Percentiles rank a stretch among this genome's conserved stretches.
These are phyloP conservation scores for Orbicella faveolata DNA, from an alignment of 64 coral and sea anemone genomes.

Conservation along the genomic window DNA sequence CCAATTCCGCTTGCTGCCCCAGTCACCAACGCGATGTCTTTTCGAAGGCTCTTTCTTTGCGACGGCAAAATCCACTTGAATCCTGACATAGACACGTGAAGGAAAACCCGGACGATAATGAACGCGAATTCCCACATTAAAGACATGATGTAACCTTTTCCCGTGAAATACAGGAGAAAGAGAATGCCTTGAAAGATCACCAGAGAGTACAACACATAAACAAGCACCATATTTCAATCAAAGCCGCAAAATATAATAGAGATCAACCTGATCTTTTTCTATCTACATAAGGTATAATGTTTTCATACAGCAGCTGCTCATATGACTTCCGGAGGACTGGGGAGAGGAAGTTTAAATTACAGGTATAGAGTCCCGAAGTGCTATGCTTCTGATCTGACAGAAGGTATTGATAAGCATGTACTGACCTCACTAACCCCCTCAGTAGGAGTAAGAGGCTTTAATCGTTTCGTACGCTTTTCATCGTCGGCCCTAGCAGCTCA, in stretches of 20 bases:
- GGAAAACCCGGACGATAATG: conserved; percentile 17
- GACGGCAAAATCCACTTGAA: conserved; percentile 55
- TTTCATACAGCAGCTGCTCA: neutral
- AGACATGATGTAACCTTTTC: conserved; percentile 65
- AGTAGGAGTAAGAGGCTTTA: too few species aligned
- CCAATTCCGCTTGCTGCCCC: conserved; percentile 85
- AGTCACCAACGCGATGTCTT: conserved; percentile 70
- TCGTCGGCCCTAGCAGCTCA: too few species aligned
- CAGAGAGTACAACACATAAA: conserved; percentile 56
- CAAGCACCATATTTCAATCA: neutral
- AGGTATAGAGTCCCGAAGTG: too few species aligned
- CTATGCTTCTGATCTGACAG: too few species aligned
- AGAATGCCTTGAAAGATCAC: conserved; percentile 64
- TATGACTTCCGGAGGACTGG: neutral
- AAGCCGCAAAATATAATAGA: neutral
- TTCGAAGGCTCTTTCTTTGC: conserved; percentile 51
- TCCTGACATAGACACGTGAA: conserved; percentile 40
- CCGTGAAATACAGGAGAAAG: conserved; percentile 75
- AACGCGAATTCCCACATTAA: conserved; percentile 24
- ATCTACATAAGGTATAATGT: neutral
- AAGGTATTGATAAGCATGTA: too few species aligned
- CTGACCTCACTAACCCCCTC: too few species aligned
- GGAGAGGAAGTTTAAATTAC: neutral
- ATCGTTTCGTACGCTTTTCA: too few species aligned
- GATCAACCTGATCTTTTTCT: neutral